Conservation (phyloP, 2,797 vertebrate genomes). For the Pseudopleuronectes americanus region DNA sequence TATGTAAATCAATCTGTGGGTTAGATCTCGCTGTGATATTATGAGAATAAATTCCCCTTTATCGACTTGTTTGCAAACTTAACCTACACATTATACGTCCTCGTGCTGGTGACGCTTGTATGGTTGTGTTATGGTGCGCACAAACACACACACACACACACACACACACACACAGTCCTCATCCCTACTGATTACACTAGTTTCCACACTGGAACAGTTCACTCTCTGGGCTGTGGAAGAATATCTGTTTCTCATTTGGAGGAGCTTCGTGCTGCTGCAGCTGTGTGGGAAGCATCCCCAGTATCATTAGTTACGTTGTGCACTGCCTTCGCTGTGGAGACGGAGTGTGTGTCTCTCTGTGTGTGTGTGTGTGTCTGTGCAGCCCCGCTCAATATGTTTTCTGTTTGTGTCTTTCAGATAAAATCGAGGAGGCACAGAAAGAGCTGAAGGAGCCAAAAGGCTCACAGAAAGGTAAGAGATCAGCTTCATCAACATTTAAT, state of each 20-base stretch:
- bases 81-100: constrained; percentile 2
- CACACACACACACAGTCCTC: too few species aligned
- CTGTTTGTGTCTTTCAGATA: constrained; percentile 88
- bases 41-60: constrained; percentile 27
- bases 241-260: constrained; percentile 73
- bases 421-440: constrained; percentile 99
- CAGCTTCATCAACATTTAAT: not conserved
- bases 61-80: constrained; percentile 32
- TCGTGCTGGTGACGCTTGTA: not conserved
- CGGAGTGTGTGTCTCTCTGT: constrained; percentile 11
- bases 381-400: constrained; percentile 38
- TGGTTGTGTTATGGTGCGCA: constrained; percentile 17
- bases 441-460: constrained; percentile 94
- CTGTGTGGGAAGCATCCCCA: constrained; percentile 67
- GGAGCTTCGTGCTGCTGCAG: constrained; percentile 52
- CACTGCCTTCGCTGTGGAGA: constrained; percentile 28
- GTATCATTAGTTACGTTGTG: constrained; percentile 53
- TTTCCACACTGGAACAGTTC: constrained; percentile 67
- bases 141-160: too few species aligned
- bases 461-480: constrained; percentile 90
- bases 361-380: constrained; percentile 13
- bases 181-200: constrained; percentile 45
- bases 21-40: constrained; percentile 17
- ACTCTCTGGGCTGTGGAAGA: constrained; percentile 60
- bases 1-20: constrained; percentile 38